Percentiles rank a stretch among this genome's conserved stretches.
Evolutionary conservation across 2,888 invertebrate species (phyloP).

Genomic region (Ferrisia virgata): DNA sequence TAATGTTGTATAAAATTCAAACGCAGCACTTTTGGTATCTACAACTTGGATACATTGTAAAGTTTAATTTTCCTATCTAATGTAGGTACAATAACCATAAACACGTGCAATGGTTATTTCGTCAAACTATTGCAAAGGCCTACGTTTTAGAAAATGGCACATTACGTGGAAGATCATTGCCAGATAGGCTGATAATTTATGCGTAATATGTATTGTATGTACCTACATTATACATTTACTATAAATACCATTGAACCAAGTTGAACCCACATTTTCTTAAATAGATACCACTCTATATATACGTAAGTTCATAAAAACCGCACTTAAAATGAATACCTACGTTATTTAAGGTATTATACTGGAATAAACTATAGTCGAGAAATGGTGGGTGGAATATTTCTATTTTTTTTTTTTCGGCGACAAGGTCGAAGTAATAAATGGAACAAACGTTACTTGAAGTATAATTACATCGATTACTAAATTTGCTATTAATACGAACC

Average conservation of each 20-base stretch:
- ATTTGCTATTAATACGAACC: neutral
- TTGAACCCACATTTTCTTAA: neutral
- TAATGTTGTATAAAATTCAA: neutral
- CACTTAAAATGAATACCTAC: neutral
- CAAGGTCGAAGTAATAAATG: neutral
- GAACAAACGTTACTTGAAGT: neutral
- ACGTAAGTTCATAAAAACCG: neutral
- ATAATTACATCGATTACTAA: neutral
- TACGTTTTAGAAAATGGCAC: neutral
- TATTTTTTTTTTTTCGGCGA: neutral
- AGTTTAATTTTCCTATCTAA: neutral
- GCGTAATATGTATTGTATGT: too few relatives aligned
- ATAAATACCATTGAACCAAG: neutral
- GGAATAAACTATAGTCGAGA: neutral
- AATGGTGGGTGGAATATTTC: neutral
- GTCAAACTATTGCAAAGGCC: too few relatives aligned
- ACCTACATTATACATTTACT: too few relatives aligned
- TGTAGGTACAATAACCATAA: too few relatives aligned
- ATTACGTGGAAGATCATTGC: neutral
- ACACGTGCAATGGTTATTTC: too few relatives aligned
- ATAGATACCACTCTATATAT: too few relatives aligned
- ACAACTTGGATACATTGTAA: neutral
- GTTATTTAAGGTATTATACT: neutral
- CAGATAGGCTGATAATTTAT: neutral
- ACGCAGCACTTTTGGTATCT: neutral